phyloP scores from a whole-genome alignment of 2,797 vertebrate genomes.

The Anguilla pacifica region DNA sequence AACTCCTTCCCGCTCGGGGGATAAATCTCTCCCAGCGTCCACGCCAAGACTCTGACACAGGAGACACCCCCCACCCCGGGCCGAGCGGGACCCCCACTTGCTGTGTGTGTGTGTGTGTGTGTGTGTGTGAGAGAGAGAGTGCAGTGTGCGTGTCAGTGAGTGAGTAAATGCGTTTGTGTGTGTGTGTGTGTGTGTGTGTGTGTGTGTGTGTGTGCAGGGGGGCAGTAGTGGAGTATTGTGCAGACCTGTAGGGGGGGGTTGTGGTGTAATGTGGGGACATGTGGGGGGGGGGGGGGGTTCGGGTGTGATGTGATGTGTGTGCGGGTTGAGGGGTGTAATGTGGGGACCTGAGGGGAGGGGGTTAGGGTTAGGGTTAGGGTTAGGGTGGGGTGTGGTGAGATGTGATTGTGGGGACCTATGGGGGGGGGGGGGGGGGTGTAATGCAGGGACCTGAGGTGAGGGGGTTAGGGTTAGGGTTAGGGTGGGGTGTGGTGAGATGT shows the following conservation, averaged over 20 bases:
- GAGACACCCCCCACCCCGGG: constrained; percentile 17
- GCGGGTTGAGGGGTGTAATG: constrained; percentile 33
- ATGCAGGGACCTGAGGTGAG: constrained; percentile 50
- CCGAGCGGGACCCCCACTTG: not conserved
- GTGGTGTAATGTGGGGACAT: too few relatives aligned
- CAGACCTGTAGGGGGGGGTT: not conserved
- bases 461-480: too few relatives aligned
- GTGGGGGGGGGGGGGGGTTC: not conserved
- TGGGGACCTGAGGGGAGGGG: constrained; percentile 29
- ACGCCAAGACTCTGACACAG: constrained; percentile 23
- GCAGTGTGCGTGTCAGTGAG: not conserved
- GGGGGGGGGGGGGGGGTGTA: not conserved
- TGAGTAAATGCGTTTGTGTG: not conserved
- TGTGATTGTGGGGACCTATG: constrained; percentile 52
- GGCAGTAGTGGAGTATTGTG: too few relatives aligned
- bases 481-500: too few relatives aligned
- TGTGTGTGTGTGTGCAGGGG: not conserved
- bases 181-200: not conserved
- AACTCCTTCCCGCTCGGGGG: constrained; percentile 22
- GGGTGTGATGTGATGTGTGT: constrained; percentile 22
- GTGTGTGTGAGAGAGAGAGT: not conserved
- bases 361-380: too few relatives aligned
- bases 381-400: too few relatives aligned
- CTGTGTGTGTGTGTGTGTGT: not conserved
- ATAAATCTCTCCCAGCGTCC: constrained; percentile 29